phyloP scores from a whole-genome alignment of 2,888 invertebrate species.

The Fragum sueziense region DNA sequence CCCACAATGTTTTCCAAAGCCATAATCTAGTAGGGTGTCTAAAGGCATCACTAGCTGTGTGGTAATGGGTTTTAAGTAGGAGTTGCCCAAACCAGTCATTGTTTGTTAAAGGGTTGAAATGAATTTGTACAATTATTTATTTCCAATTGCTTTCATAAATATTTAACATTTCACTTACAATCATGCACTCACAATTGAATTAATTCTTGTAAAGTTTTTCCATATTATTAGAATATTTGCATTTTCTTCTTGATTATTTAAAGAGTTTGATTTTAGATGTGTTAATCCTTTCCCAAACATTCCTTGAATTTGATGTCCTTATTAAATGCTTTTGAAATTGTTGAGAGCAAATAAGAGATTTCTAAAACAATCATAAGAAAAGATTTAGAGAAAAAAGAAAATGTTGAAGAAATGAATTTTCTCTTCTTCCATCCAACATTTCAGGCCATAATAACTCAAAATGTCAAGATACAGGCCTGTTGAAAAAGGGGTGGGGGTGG shows the following conservation, averaged over 20 bases:
- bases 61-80: background rate
- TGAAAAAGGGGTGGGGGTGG: background rate
- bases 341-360: too few species aligned
- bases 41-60: too few species aligned
- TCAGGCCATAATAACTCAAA: too few species aligned
- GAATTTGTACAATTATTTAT: too few species aligned
- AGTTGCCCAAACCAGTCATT: background rate
- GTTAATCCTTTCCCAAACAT: background rate
- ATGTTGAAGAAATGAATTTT: background rate
- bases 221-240: background rate
- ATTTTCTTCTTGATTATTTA: background rate
- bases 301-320: background rate
- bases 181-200: too few species aligned
- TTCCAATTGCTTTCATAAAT: too few species aligned
- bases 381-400: constrained; percentile 4
- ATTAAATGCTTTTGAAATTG: too few species aligned
- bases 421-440: background rate
- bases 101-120: background rate
- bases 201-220: background rate
- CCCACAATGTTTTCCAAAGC: background rate
- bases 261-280: background rate
- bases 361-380: too few species aligned
- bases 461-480: too few species aligned
- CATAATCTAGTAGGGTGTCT: too few species aligned
- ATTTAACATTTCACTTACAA: too few species aligned